Base-by-base conservation (phyloP, 1,140 invertebrate species). In the Ceratina japonica region DNA sequence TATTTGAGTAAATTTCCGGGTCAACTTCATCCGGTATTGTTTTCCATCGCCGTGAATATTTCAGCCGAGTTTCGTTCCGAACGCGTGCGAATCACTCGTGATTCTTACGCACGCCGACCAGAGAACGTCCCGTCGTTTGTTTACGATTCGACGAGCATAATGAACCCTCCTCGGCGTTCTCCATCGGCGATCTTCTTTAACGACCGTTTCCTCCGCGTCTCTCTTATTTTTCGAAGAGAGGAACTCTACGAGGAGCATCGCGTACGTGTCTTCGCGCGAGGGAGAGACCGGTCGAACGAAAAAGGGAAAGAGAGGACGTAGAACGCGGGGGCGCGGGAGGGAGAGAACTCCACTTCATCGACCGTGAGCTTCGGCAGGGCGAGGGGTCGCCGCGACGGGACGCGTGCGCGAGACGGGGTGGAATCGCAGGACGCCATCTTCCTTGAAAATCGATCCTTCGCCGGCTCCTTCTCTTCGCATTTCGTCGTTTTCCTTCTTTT, bases 81-180 rank as follows among this genome's bases (percentile, higher is more conserved):
- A 31, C 70, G 70, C 44, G 70, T 27, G 44, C 27, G 70, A 73
- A 66, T 64, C 68, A 51, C 31, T 31, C 73, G 61, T 64, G 77
- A 79, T 74, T 73, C 70, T 52, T 49, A 54, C 24, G 7, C 24
- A 10, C 75, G 49, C 15, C 20, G 15, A 77, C 49, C 51, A 15
- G 37, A 69, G 75, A 63, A 12, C n/a, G 63, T 5, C n/a, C 52
- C 70, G 62, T 81, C 72, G 75, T 81, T 81, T 81, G 80, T 79
- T 81, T 81, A 81, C 80, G 80, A 81, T 79, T 81, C 75, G 54
- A 81, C 75, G 59, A 79, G 75, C 69, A 81, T 81, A 81, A 81
- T 73, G 80, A 81, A 81, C 68, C 75, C 71, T 65, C 75, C 71
- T 65, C 52, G 65, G 49, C 31, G 73, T 71, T 65, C 54, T 71